Evolutionary conservation across 2,888 invertebrate genomes (phyloP).

Genomic region (Imbricaverruca yamaguchii): DNA sequence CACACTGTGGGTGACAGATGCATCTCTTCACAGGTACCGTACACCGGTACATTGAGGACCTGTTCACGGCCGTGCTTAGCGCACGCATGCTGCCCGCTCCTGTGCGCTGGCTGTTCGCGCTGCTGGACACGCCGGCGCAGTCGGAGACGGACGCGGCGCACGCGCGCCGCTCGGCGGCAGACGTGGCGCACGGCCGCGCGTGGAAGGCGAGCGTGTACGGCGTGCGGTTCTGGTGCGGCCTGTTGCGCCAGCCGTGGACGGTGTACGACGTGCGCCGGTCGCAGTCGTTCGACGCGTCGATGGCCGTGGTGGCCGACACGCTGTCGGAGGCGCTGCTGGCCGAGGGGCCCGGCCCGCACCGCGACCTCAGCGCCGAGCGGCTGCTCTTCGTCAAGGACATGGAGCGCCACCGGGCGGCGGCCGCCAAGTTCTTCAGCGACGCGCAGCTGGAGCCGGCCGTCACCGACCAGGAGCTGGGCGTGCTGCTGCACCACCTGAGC

Average conservation of each 20-base stretch:
- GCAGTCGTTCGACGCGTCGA: slow-evolving; percentile 83
- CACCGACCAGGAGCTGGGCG: slow-evolving; percentile 88
- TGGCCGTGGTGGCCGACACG: slow-evolving; percentile 92
- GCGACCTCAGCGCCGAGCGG: slow-evolving; percentile 94
- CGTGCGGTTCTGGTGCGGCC: slow-evolving; percentile 91
- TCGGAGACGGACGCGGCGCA: slow-evolving; percentile 58
- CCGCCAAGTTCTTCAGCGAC: slow-evolving; percentile 79
- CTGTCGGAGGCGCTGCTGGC: slow-evolving; percentile 91
- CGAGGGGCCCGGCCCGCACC: slow-evolving; percentile 80
- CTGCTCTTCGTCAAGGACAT: slow-evolving; percentile 93
- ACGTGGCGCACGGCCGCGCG: slow-evolving; percentile 74
- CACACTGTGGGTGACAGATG: no score
- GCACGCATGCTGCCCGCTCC: slow-evolving; percentile 85
- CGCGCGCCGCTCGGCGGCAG: slow-evolving; percentile 26
- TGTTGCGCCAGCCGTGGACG: slow-evolving; percentile 93
- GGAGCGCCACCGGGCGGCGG: slow-evolving; percentile 84
- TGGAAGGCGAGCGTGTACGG: slow-evolving; percentile 81
- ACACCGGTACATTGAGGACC: slow-evolving; percentile 97
- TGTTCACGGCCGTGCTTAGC: slow-evolving; percentile 86
- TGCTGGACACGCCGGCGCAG: slow-evolving; percentile 58
- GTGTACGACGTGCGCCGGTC: slow-evolving; percentile 95
- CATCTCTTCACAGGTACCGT: slow-evolving; percentile 57
- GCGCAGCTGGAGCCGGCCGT: slow-evolving; percentile 81
- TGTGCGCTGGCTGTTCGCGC: slow-evolving; percentile 90
- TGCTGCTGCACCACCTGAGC: slow-evolving; percentile 86